Conservation (phyloP, 2,797 vertebrate species). For the Pseudotriccus pelzelni region DNA sequence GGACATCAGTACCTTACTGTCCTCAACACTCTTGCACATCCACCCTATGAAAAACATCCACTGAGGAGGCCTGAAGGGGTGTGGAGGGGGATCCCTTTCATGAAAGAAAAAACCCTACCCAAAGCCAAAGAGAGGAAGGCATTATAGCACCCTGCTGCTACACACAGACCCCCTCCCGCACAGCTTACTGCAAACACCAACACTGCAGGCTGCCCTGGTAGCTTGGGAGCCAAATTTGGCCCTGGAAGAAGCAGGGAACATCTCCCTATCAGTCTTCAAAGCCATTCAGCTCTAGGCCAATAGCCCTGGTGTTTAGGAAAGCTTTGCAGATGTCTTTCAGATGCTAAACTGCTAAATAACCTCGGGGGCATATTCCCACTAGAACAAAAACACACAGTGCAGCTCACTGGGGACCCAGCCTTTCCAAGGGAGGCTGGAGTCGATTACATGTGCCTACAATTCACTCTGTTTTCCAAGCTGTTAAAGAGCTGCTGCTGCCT, state of each 20-base stretch:
- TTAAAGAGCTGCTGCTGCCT: background rate
- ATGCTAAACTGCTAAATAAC: slow-evolving; percentile 59
- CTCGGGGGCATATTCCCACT: slow-evolving; percentile 49
- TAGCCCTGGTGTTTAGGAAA: background rate
- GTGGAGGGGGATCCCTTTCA: background rate
- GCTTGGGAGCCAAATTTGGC: background rate
- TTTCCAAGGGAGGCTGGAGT: background rate
- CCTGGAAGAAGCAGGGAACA: background rate
- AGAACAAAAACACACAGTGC: slow-evolving; percentile 34
- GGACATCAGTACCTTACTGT: background rate
- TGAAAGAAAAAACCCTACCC: background rate
- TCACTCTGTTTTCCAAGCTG: background rate
- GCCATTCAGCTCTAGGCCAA: slow-evolving; percentile 6
- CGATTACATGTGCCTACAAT: background rate
- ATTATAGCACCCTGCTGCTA: background rate
- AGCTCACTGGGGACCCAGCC: background rate
- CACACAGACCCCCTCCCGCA: background rate
- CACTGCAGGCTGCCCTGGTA: background rate
- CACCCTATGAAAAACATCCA: background rate
- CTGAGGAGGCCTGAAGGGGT: background rate
- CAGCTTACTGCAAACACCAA: background rate
- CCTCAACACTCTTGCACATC: background rate
- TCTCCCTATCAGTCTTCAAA: background rate
- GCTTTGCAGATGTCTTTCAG: slow-evolving; percentile 27
- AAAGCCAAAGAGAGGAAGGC: background rate